These are phyloP conservation scores for Macroglossus sobrinus DNA, from an alignment of 2,113 vertebrate genomes.

Conservation along the genomic window DNA sequence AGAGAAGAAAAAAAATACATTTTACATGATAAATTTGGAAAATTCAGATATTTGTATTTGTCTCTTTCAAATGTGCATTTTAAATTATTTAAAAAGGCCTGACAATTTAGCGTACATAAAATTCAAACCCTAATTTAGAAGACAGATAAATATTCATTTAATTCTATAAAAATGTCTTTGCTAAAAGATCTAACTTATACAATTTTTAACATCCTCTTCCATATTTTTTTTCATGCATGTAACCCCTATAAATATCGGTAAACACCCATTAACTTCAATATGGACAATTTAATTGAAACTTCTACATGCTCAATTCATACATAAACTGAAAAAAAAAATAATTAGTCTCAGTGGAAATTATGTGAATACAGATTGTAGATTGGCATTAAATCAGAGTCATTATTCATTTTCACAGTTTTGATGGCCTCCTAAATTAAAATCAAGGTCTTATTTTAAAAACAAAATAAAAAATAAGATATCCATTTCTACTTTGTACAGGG, in stretches of 20 bases:
- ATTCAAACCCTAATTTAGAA: not conserved
- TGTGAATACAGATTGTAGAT: not conserved
- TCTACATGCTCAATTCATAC: not conserved
- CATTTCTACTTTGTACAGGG: not conserved
- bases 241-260: not conserved
- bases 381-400: not conserved
- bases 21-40: not conserved
- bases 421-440: conserved; percentile 25
- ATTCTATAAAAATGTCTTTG: not conserved
- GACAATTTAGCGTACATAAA: not conserved
- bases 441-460: conserved; percentile 23
- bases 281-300: conserved; percentile 45
- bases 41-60: not conserved
- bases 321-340: conserved; percentile 42
- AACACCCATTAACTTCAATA: conserved; percentile 42
- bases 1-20: not conserved
- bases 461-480: not conserved
- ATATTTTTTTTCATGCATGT: not conserved
- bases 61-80: not conserved
- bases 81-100: not conserved
- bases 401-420: conserved; percentile 57
- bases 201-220: not conserved
- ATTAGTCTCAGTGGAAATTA: conserved; percentile 59
- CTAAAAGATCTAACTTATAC: not conserved
- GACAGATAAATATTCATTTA: not conserved